Evolutionary conservation across 1,140 invertebrate species (phyloP).

Genomic region (Ptiloglossa arizonensis): DNA sequence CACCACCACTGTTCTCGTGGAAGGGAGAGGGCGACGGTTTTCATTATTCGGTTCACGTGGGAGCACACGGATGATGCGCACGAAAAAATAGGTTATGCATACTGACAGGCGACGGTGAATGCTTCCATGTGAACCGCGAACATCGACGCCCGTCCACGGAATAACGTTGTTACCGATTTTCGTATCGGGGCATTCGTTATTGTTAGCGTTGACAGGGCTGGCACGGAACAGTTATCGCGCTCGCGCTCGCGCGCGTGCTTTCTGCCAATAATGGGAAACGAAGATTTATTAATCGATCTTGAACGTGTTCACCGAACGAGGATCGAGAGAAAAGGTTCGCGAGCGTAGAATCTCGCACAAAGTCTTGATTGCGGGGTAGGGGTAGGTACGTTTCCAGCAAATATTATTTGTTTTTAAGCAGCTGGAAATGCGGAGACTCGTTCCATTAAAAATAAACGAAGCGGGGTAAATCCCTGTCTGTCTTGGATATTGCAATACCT

Average conservation of each 20-base stretch:
- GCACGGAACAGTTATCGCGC: neutral
- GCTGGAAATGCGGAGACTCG: no score
- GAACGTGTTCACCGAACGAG: no score
- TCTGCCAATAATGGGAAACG: neutral
- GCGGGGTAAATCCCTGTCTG: no score
- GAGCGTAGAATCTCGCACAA: no score
- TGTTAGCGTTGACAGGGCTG: conserved; percentile 16
- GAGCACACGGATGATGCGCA: conserved; percentile 4
- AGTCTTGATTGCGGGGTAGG: no score
- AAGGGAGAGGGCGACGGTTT: neutral
- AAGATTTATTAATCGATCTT: conserved; percentile 20
- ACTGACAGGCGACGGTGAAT: conserved; percentile 12
- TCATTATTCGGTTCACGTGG: conserved; percentile 18
- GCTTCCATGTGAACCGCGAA: neutral
- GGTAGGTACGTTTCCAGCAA: no score
- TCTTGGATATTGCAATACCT: no score
- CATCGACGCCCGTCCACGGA: neutral
- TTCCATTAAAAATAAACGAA: no score
- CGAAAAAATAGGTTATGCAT: conserved; percentile 39
- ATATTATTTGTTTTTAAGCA: no score
- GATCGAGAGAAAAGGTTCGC: no score
- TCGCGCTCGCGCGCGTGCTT: no score
- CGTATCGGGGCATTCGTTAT: conserved; percentile 9
- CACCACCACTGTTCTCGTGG: no score
- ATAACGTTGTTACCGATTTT: neutral